Conservation (phyloP, 1,140 invertebrate species). For the Rhyzopertha dominica region DNA sequence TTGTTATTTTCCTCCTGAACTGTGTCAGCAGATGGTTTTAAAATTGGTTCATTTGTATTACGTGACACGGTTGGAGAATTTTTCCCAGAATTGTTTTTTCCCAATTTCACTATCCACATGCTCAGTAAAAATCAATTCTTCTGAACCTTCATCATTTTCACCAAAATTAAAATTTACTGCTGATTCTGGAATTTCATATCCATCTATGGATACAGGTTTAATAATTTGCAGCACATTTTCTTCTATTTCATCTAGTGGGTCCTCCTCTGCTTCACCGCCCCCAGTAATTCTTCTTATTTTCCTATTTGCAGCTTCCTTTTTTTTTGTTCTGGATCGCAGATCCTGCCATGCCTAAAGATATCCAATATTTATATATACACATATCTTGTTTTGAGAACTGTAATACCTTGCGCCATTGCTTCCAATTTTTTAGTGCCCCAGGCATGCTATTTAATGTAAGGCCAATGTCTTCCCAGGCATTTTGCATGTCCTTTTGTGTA, state of each 20-base stretch:
- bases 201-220: conserved; percentile 1
- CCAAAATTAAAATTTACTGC: background rate
- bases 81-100: too few species aligned
- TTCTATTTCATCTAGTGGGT: background rate
- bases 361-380: background rate
- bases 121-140: background rate
- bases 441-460: background rate
- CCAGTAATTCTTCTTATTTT: background rate
- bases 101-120: too few species aligned
- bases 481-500: background rate
- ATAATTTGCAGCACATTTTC: background rate
- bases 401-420: background rate
- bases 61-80: too few species aligned
- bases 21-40: too few species aligned
- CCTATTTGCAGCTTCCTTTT: background rate
- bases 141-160: background rate
- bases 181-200: background rate
- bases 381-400: background rate
- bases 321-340: conserved; percentile 2
- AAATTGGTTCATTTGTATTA: too few species aligned
- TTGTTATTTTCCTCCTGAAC: too few species aligned
- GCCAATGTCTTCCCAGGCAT: background rate
- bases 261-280: background rate
- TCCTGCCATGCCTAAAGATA: conserved; percentile 3
- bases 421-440: background rate